Evolutionary conservation across 1,140 invertebrate species (phyloP), one percentile per base, ranked within the genome.

Genomic region (Anthonomus grandis): DNA sequence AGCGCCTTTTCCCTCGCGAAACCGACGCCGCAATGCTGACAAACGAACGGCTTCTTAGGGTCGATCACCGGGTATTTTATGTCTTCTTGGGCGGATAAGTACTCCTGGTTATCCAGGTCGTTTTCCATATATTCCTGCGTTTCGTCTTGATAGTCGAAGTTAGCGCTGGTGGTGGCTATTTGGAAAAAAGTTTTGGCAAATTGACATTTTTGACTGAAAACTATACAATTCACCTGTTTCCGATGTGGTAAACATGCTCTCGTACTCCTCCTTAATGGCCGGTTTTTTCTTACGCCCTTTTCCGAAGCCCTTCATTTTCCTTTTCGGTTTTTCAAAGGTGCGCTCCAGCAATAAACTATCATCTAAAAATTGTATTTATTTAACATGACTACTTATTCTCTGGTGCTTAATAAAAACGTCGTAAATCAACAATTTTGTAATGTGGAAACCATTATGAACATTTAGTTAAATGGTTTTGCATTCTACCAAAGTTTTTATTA

Each of bases 1-100:
- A 90, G 69, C 2, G 89, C 88, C 67, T 90, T 91, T 67, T 90
- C 86, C 22, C 88, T 78, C 0, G 86, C 87, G 74, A 90, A 91
- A 6, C 83, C 83, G 37, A 90, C 77, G 1, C 88, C 88, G 63
- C 88, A 90, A 57, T 85, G 82, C 41, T 89, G 83, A 57, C 89
- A 91, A 3, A 90, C 87, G 65, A 90, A 90, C 0, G 88, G 88
- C 54, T 87, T 83, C 19, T 81, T 79, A 1, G 85, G 81, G 74
- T 90, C 88, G 0, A 81, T 81, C 31, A 87, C 76, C 4, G 85
- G 84, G 75, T 78, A 83, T 12, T 78, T 65, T 10, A 44, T 1
- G 18, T 51, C 48, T 23, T 55, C 41, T n/a, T 51, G 60, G 4
- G 36, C 37, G 15, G 45, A 60, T 51, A 39, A 17, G 21, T 61